Evolutionary conservation across 2,113 vertebrate species (phyloP), one percentile per base, ranked within the genome.

Genomic region (Gila orcuttii): DNA sequence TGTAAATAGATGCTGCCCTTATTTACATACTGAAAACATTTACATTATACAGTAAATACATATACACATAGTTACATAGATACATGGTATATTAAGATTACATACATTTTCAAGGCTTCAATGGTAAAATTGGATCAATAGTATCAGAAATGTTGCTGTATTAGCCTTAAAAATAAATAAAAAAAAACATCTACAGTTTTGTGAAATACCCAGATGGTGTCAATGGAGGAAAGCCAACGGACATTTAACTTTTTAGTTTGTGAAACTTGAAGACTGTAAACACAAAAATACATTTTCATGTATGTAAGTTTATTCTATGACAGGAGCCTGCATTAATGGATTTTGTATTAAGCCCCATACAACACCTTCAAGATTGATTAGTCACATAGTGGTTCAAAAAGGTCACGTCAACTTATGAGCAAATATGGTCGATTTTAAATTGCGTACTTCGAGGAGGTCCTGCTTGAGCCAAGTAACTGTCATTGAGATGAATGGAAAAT

Each of bases 401-500:
- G 69, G 21, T 73, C 5, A 71, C 21, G 36, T 2, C 21, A 23
- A n/a, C 39, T 73, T 42, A 60, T n/a, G 39, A 39, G 69, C 33
- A 73, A 73, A 60, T 42, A 42, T 73, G 69, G 69, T 4, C 10
- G 69, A 45, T 73, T 42, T 73, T 23, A 73, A 45, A 73, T 73
- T 45, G 36, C 2, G 2, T 45, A 11, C 36, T 45, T 45, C 39
- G 21, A 45, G 69, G 69, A n/a, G 69, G 39, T 73, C 69, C 21
- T 73, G 39, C 11, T 0, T 11, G 42, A 73, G 69, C 69, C 69
- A 73, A 73, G 21, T 4, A 42, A 23, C 10, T 73, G 69, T 12
- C 69, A n/a, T n/a, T n/a, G 69, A 73, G 69, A 73, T 73, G 69
- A 42, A 73, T 73, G 69, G 4, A n/a, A 69, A 73, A 73, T n/a